Conservation (phyloP, 2,113 vertebrate genomes). For the Pituophis catenifer region DNA sequence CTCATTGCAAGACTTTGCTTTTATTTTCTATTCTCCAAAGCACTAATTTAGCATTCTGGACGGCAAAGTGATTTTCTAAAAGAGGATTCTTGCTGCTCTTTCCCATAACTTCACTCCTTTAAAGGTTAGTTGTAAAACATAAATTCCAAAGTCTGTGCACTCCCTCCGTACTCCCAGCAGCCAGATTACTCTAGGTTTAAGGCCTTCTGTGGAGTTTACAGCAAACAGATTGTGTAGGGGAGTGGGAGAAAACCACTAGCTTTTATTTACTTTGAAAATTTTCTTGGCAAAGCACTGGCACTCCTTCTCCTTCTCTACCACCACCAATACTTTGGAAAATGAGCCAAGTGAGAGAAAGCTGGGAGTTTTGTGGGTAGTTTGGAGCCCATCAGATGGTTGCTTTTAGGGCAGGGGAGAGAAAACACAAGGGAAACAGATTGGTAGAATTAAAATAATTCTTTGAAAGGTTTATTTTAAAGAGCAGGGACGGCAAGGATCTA, state of each 20-base stretch:
- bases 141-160: not conserved
- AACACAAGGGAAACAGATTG: not conserved
- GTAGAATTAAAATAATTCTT: not conserved
- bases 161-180: not conserved
- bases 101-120: not conserved
- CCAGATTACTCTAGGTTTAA: not conserved
- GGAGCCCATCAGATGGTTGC: not conserved
- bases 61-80: not conserved
- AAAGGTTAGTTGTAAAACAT: not conserved
- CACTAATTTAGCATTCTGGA: not conserved
- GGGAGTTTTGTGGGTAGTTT: not conserved
- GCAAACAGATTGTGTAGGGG: not conserved
- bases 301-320: not conserved
- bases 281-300: not conserved
- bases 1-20: not conserved
- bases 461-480: not conserved
- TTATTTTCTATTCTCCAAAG: not conserved
- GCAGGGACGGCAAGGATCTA: not conserved
- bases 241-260: not conserved
- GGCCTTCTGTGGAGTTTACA: not conserved
- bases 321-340: not conserved
- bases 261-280: not conserved
- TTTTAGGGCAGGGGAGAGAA: not conserved
- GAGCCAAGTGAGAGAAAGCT: not conserved
- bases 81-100: not conserved